Base-by-base conservation (phyloP, 2,113 vertebrate species). In the Prolemur simus region DNA sequence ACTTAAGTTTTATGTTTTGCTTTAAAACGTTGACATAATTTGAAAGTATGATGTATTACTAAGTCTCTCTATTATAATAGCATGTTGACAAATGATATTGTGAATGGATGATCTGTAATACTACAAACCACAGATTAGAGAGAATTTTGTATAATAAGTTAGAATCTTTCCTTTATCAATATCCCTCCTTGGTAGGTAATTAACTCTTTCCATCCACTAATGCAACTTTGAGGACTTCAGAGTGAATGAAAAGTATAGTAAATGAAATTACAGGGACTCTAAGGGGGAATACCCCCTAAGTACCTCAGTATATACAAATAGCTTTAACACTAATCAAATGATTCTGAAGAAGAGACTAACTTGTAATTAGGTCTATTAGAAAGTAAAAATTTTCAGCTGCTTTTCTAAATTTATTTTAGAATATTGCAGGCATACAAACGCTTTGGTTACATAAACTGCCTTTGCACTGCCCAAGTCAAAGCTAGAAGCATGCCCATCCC, bases 11-110 rank as follows among this genome's bases (percentile, higher is more conserved):
- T 96, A 92, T 88, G 32, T 89, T 97, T 93, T 90, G 32, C 84
- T 97, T 98, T 96, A 94, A 96, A 92, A 88, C 13, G 9, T 29
- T 97, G 91, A 92, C 3, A 12, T 94, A 97, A 98, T 98, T 98
- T 98, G 71, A 92, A 97, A 95, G 81, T 96, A 76, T 23, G 49
- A 81, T 94, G 20, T 56, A 97, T 95, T 96, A 63, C 85, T 69
- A 92, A 83, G 23, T 85, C 60, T 69, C 56, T 83, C 94, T 96
- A 84, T 97, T 84, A 93, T 97, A 98, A 87, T 73, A 80, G 20
- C 54, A 78, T 82, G 37, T 78, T 94, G 90, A 96, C 64, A 97
- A 85, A 86, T 90, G 58, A 85, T 69, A 73, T n/a, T 49, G 3
- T 58, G 27, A 92, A 47, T 85, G 60, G 25, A 71, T 87, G 89